Conservation (phyloP, 2,797 vertebrate genomes). For the Thamnophis elegans region DNA sequence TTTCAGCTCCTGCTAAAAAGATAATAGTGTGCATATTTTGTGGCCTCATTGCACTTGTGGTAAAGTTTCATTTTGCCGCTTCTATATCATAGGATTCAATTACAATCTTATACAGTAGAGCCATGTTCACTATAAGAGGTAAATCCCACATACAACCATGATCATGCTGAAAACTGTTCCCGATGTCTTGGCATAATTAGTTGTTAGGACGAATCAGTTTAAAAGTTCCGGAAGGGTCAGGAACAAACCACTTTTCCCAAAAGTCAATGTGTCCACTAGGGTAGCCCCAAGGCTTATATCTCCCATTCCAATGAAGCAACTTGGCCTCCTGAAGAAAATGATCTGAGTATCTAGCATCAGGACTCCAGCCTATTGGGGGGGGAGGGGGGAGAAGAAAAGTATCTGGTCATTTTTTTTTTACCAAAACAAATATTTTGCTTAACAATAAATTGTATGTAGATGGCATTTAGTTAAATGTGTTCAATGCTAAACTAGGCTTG, state of each 20-base stretch:
- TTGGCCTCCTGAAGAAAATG: slow-evolving; percentile 85
- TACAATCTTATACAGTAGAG: slow-evolving; percentile 21
- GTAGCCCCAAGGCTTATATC: slow-evolving; percentile 93
- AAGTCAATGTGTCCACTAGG: slow-evolving; percentile 85
- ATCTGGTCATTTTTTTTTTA: not conserved
- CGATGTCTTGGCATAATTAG: slow-evolving; percentile 41
- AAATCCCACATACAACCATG: not conserved
- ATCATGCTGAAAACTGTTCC: not conserved
- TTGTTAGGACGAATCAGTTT: slow-evolving; percentile 75
- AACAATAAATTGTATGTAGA: not conserved
- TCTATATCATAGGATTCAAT: not conserved
- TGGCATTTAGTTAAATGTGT: not conserved
- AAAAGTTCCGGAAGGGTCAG: slow-evolving; percentile 88
- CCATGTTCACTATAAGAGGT: not conserved
- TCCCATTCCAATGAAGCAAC: slow-evolving; percentile 95
- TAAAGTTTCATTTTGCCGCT: slow-evolving; percentile 7
- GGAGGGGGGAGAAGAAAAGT: slow-evolving; percentile 1
- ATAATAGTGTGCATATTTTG: not conserved
- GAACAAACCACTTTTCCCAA: slow-evolving; percentile 96
- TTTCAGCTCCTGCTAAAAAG: not conserved
- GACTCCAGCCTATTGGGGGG: slow-evolving; percentile 84
- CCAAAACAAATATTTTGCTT: not conserved
- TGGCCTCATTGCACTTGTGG: not conserved
- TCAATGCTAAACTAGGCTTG: not conserved
- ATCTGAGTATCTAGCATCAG: slow-evolving; percentile 83